phyloP scores from a whole-genome alignment of 2,113 vertebrate species.

The Brachypteracias leptosomus region DNA sequence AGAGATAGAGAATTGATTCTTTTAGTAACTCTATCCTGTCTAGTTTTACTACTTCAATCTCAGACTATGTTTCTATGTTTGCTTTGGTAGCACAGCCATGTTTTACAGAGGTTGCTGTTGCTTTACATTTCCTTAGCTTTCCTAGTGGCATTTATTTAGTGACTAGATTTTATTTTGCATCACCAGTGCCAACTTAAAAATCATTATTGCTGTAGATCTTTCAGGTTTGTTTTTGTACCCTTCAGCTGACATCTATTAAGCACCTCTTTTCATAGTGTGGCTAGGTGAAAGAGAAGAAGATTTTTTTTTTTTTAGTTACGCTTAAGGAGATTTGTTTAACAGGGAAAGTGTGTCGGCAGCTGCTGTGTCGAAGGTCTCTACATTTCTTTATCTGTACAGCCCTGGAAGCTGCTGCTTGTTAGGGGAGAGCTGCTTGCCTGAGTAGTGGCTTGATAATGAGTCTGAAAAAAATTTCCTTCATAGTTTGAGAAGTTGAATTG shows the following conservation, averaged over 20 bases:
- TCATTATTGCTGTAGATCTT: constrained; percentile 11
- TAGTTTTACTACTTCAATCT: constrained; percentile 2
- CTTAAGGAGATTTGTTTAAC: constrained; percentile 54
- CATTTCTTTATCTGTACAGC: background rate
- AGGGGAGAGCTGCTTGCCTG: background rate
- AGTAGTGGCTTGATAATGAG: background rate
- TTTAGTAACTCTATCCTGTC: background rate
- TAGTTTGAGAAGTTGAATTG: background rate
- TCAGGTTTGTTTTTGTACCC: constrained; percentile 31
- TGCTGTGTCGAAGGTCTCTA: background rate
- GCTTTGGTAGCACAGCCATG: background rate
- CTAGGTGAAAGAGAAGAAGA: constrained; percentile 15
- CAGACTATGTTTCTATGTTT: background rate
- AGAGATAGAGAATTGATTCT: background rate
- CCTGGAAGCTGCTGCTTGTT: constrained; percentile 18
- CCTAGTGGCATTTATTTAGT: background rate
- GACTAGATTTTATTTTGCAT: constrained; percentile 33
- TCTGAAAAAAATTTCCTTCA: background rate
- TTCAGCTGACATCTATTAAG: constrained; percentile 44
- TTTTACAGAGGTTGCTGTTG: background rate
- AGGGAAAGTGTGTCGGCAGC: constrained; percentile 2
- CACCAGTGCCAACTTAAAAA: background rate
- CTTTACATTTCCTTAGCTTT: background rate
- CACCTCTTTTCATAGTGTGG: background rate
- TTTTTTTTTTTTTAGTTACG: background rate